Base-by-base conservation (phyloP, 1,140 invertebrate genomes). In the Calycopis cecrops region DNA sequence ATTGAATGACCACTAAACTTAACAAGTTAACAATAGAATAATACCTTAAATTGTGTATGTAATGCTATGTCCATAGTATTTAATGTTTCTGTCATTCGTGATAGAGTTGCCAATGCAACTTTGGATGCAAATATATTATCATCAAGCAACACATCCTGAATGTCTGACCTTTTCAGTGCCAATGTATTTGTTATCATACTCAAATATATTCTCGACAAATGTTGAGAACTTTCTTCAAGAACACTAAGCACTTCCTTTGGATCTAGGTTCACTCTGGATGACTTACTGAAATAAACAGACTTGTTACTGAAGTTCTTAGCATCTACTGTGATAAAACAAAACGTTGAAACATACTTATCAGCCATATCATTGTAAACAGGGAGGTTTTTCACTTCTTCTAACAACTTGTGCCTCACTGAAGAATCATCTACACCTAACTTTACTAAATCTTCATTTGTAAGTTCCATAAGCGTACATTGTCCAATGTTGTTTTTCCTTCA, bases 51-150 rank as follows among this genome's bases (percentile, higher is more conserved):
- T 52, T 80, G 64, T 35, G 72, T 76, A 49, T 83, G 72, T 56
- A 86, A 51, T 50, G 78, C 61, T 35, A 75, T 73, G 17, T 85
- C 80, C 73, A 85, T 86, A 35, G 75, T 73, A 62, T 84, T 79
- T 16, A 85, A 64, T 52, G 78, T 73, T 18, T 67, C 76, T 55
- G 69, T 77, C 35, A 87, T 79, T 67, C 81, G 73, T 60, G 71
- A 73, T 10, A 85, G 50, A 42, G 76, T 82, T 55, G 61, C 48
- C n/a, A 85, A 52, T 33, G 80, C 72, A 52, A 85, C 63, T 63
- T 82, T 73, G 28, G 85, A 80, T 10, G 82, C 76, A 76, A 78
- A 82, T 63, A 77, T 78, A n/a, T 85, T 76, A 64, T 74, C 71
- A 42, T 71, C 59, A 28, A 85, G 55, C 49, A 81, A 60, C 61